phyloP scores from a whole-genome alignment of 2,113 vertebrate genomes.

The Neolamprologus cancellatus region DNA sequence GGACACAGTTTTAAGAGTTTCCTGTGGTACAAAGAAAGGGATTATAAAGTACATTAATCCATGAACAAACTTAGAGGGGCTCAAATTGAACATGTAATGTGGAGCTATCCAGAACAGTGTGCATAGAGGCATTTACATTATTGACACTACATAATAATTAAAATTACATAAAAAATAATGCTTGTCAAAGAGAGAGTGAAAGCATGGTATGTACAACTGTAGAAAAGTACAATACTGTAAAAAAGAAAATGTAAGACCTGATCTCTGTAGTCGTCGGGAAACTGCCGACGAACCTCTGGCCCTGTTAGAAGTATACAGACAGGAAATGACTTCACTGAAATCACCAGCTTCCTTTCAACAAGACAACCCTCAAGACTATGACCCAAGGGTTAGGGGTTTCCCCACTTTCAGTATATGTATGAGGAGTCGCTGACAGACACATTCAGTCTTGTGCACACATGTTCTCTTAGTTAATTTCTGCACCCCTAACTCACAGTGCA shows the following conservation, averaged over 20 bases:
- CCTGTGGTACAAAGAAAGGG: conserved; percentile 73
- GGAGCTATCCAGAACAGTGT: background rate
- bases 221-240: background rate
- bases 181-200: background rate
- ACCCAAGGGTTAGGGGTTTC: background rate
- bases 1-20: conserved; percentile 92
- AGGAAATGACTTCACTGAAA: conserved; percentile 73
- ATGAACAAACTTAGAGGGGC: background rate
- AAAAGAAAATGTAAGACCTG: conserved; percentile 76
- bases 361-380: background rate
- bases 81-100: background rate
- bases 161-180: background rate
- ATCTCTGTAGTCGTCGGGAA: conserved; percentile 92
- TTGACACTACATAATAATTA: background rate
- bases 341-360: background rate
- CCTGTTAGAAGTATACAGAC: conserved; percentile 86
- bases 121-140: background rate
- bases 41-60: background rate
- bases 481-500: background rate
- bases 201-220: background rate
- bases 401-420: background rate
- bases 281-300: conserved; percentile 87
- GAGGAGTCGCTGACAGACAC: background rate
- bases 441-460: background rate
- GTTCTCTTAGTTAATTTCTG: background rate